Conservation (phyloP, 2,113 vertebrate species). For the Pitta sordida region DNA sequence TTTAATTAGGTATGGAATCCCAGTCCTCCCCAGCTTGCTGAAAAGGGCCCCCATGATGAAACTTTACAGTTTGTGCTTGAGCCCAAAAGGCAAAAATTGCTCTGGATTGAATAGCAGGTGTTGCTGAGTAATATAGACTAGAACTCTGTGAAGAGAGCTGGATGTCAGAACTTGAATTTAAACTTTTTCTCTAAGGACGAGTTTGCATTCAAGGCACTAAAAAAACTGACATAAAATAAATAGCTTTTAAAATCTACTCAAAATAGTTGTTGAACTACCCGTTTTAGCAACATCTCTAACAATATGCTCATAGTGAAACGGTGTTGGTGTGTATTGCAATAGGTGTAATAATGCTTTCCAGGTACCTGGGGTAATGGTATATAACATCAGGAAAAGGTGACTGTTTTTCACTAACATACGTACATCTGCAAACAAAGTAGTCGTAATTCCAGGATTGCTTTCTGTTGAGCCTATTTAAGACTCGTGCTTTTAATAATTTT, state of each 20-base stretch:
- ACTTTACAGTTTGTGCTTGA: background rate
- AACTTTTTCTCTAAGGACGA: background rate
- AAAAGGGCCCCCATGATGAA: background rate
- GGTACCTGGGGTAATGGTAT: background rate
- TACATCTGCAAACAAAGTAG: background rate
- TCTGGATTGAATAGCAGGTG: background rate
- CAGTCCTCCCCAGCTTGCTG: background rate
- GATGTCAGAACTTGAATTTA: background rate
- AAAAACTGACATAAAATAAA: background rate
- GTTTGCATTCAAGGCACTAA: background rate
- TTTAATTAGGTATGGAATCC: background rate
- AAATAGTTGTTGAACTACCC: background rate
- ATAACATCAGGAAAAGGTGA: background rate
- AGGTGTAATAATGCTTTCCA: background rate
- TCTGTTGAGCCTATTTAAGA: background rate
- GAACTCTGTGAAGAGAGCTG: background rate
- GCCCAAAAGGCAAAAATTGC: background rate
- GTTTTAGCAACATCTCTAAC: background rate
- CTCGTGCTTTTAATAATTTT: background rate
- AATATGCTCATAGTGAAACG: background rate
- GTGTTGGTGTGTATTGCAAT: background rate
- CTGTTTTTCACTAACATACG: background rate
- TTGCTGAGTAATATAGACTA: background rate
- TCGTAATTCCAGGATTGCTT: background rate
- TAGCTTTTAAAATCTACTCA: background rate